phyloP scores from a whole-genome alignment of 2,888 invertebrate genomes.

The Danaus chrysippus region DNA sequence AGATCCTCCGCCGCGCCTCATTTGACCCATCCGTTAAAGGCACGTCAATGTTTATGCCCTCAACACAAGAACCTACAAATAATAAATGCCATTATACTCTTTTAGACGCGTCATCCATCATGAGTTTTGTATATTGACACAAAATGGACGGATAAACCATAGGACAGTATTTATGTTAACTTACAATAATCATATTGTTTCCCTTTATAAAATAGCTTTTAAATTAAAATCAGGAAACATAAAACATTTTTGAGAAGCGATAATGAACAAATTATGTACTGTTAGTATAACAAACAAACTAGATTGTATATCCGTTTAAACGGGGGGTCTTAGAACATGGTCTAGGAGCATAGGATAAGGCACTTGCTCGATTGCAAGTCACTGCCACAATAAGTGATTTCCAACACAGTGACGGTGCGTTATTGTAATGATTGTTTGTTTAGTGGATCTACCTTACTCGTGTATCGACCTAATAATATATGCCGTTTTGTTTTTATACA shows the following conservation, averaged over 20 bases:
- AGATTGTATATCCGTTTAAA: constrained; percentile 40
- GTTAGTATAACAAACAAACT: constrained; percentile 32
- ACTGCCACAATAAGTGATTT: constrained; percentile 77
- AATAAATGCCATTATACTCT: constrained; percentile 7
- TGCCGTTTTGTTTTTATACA: constrained; percentile 78
- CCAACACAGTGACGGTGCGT: constrained; percentile 71
- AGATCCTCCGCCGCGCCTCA: constrained; percentile 71
- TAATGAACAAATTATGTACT: constrained; percentile 15
- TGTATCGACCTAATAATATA: constrained; percentile 78
- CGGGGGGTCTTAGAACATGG: constrained; percentile 45
- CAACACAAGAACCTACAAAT: constrained; percentile 14
- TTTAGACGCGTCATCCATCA: constrained; percentile 26
- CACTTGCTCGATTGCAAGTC: constrained; percentile 71
- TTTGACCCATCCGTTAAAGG: constrained; percentile 56
- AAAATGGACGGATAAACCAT: constrained; percentile 15
- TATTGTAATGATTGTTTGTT: constrained; percentile 78
- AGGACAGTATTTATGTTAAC: neutral
- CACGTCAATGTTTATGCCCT: constrained; percentile 45
- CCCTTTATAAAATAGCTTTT: too few species aligned
- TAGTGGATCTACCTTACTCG: constrained; percentile 78
- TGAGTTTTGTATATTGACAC: constrained; percentile 28
- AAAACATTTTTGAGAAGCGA: constrained; percentile 14
- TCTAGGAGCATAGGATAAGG: constrained; percentile 54
- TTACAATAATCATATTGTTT: too few species aligned
- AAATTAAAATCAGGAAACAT: neutral